phyloP scores from a whole-genome alignment of 53 echinoderm and acorn worm genomes.

The Astropecten irregularis region DNA sequence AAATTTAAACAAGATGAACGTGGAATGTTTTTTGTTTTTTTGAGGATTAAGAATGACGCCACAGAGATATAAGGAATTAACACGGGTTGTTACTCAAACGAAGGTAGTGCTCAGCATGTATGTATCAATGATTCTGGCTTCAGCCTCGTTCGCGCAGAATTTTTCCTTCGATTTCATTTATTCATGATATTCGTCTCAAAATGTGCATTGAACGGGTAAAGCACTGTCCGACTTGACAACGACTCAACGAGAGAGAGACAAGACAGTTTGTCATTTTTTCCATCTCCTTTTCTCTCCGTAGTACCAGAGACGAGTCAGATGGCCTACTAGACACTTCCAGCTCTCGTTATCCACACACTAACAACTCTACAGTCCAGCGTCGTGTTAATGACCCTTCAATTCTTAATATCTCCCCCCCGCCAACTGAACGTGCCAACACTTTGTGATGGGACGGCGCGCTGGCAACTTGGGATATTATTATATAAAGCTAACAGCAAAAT shows the following conservation, averaged over 20 bases:
- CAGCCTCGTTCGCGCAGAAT: too few species aligned
- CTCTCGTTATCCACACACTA: conserved; percentile 45
- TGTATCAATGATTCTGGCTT: too few species aligned
- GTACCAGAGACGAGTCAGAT: conserved; percentile 2
- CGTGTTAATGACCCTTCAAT: conserved; percentile 55
- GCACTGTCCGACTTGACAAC: neutral
- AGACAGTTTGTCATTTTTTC: conserved; percentile 2
- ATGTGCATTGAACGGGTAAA: conserved; percentile 54
- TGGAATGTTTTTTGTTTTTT: too few species aligned
- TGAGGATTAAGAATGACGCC: too few species aligned
- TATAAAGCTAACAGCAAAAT: neutral
- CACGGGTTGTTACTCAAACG: too few species aligned
- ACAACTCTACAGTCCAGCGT: conserved; percentile 2
- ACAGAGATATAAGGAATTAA: too few species aligned
- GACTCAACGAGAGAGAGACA: neutral
- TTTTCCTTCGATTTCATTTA: too few species aligned
- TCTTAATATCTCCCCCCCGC: conserved; percentile 22
- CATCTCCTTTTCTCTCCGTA: neutral
- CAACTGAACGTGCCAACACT: conserved; percentile 38
- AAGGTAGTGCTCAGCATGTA: too few species aligned
- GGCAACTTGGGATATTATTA: too few species aligned
- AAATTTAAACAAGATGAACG: too few species aligned
- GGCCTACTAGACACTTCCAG: conserved; percentile 9
- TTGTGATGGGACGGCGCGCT: neutral
- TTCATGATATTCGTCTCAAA: neutral